Evolutionary conservation across 1,140 invertebrate genomes (phyloP).

Genomic region (Scaptomyza montana): DNA sequence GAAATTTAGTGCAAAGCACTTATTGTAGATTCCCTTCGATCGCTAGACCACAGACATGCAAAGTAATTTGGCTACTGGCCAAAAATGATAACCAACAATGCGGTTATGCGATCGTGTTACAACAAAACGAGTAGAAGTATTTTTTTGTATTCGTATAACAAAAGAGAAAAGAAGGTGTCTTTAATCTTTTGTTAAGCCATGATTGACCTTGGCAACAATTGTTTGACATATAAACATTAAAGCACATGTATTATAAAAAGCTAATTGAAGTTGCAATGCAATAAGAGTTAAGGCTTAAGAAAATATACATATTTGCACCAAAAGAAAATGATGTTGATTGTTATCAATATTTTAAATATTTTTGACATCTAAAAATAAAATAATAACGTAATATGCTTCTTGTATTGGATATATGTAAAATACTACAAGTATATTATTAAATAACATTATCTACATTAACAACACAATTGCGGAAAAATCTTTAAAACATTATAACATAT

Average conservation of each 20-base stretch:
- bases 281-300: slow-evolving; percentile 21
- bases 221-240: slow-evolving; percentile 42
- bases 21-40: slow-evolving; percentile 9
- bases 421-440: too few relatives aligned
- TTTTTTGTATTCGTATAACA: slow-evolving; percentile 1
- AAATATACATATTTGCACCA: background rate
- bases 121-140: slow-evolving; percentile 5
- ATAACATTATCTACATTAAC: too few relatives aligned
- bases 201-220: slow-evolving; percentile 72
- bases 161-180: slow-evolving; percentile 5
- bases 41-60: slow-evolving; percentile 77
- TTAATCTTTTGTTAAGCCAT: slow-evolving; percentile 34
- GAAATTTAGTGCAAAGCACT: slow-evolving; percentile 28
- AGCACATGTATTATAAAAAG: slow-evolving; percentile 37
- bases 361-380: too few relatives aligned
- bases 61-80: slow-evolving; percentile 38
- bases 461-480: too few relatives aligned
- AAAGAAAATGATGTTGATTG: too few relatives aligned
- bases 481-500: too few relatives aligned
- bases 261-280: slow-evolving; percentile 31
- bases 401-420: too few relatives aligned
- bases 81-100: slow-evolving; percentile 34
- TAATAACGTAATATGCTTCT: too few relatives aligned
- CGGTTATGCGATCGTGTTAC: slow-evolving; percentile 17
- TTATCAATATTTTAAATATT: too few relatives aligned